These are phyloP conservation scores for Atethmia centrago DNA, from an alignment of 2,888 invertebrate species.

Conservation along the genomic window DNA sequence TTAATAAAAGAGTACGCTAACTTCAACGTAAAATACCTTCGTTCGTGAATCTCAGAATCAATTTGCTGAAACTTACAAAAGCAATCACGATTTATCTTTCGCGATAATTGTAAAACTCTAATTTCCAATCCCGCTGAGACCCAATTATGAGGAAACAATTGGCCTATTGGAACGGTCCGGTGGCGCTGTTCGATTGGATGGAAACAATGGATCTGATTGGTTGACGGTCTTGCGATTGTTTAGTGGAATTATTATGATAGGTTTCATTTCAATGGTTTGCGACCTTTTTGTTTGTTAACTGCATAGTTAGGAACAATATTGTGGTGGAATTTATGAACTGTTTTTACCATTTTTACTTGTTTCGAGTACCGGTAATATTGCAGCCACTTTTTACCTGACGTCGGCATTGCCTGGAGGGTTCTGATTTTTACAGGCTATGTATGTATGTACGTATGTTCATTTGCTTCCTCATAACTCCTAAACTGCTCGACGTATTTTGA, in stretches of 20 bases:
- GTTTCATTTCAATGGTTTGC: conserved; percentile 20
- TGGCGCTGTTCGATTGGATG: conserved; percentile 44
- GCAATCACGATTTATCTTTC: conserved; percentile 54
- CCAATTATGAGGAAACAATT: conserved; percentile 66
- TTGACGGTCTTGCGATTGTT: conserved; percentile 36
- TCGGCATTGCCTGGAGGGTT: no score
- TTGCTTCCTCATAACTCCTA: no score
- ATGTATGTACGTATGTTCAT: no score
- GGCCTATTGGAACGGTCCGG: conserved; percentile 40
- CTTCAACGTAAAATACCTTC: conserved; percentile 12
- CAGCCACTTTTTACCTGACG: no score
- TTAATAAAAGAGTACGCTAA: not conserved
- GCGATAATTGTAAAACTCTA: conserved; percentile 65
- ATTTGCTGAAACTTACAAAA: conserved; percentile 50
- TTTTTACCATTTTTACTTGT: no score
- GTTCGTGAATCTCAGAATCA: conserved; percentile 33
- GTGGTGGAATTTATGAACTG: no score
- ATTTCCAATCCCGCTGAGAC: conserved; percentile 51
- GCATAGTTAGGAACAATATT: not conserved
- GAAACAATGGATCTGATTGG: conserved; percentile 49
- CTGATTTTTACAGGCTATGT: no score
- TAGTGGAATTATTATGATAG: conserved; percentile 33
- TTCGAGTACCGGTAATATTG: no score
- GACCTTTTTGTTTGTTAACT: not conserved
- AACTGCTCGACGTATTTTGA: no score